A percentile compares a stretch with the other conserved stretches of the same genome.
These are phyloP conservation scores for Cylas formicarius DNA, from an alignment of 1,140 invertebrate species.

Conservation along the genomic window DNA sequence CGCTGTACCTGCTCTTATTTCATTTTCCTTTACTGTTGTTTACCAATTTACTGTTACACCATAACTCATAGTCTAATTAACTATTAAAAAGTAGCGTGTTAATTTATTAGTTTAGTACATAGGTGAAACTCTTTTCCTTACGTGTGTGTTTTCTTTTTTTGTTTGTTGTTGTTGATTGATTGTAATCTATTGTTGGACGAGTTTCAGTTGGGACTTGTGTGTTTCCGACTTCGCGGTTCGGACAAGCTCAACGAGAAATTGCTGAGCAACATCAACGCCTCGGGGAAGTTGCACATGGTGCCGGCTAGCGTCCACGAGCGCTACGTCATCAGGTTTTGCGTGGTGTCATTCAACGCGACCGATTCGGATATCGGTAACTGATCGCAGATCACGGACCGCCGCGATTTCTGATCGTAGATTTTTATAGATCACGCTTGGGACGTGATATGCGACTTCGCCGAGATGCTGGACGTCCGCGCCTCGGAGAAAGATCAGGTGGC, in stretches of 20 bases:
- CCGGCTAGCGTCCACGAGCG: constrained; percentile 85
- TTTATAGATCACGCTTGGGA: constrained; percentile 78
- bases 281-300: constrained; percentile 95
- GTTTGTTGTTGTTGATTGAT: neutral
- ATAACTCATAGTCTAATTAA: no score
- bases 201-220: constrained; percentile 70
- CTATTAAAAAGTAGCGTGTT: no score
- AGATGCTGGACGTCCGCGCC: constrained; percentile 63
- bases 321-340: constrained; percentile 92
- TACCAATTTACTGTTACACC: no score
- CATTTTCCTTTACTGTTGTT: no score
- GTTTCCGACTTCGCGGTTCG: constrained; percentile 76
- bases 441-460: constrained; percentile 76
- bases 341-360: constrained; percentile 84
- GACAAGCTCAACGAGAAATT: constrained; percentile 92
- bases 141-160: no score
- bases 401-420: no score
- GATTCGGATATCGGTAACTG: constrained; percentile 77
- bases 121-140: no score
- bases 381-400: constrained; percentile 1
- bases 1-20: no score
- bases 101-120: no score
- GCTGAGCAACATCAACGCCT: constrained; percentile 89
- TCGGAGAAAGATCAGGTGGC: constrained; percentile 50
- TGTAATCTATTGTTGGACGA: neutral